Percentiles rank a stretch among this genome's conserved stretches.
Evolutionary conservation across 1,140 invertebrate genomes (phyloP).

Genomic region (Drosophila persimilis): DNA sequence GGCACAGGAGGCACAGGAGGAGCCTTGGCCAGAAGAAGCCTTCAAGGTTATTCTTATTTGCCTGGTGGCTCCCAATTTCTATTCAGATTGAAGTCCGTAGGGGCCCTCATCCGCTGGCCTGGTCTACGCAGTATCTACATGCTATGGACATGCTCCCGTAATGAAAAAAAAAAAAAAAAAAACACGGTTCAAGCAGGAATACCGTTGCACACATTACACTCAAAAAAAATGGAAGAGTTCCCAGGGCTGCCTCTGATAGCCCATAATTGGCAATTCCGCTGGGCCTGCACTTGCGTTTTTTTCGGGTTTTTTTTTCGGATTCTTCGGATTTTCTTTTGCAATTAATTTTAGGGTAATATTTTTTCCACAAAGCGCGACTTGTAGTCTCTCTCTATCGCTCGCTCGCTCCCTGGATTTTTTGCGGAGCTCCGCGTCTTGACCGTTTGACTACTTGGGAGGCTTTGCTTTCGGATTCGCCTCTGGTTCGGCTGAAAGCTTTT

Average conservation of each 20-base stretch:
- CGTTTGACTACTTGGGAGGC: conserved; percentile 73
- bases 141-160: conserved; percentile 34
- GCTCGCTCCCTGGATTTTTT: conserved; percentile 35
- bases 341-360: conserved; percentile 41
- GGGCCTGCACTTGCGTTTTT: conserved; percentile 25
- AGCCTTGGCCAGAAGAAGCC: conserved; percentile 45
- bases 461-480: conserved; percentile 55
- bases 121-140: conserved; percentile 41
- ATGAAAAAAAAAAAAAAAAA: conserved; percentile 24
- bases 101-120: conserved; percentile 22
- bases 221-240: conserved; percentile 43
- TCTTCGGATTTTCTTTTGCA: conserved; percentile 12
- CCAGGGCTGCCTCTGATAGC: conserved; percentile 24
- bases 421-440: conserved; percentile 77
- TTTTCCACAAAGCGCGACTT: conserved; percentile 44
- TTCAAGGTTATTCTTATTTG: conserved; percentile 67
- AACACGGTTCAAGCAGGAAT: conserved; percentile 33
- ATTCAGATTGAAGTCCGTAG: too few relatives aligned
- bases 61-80: conserved; percentile 37
- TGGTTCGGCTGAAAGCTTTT: conserved; percentile 63
- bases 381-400: conserved; percentile 62
- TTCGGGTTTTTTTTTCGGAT: not conserved
- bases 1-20: conserved; percentile 12
- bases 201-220: conserved; percentile 51
- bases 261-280: conserved; percentile 39